Base-by-base conservation (phyloP, 2,888 invertebrate species). In the Choristoneura rosaceana region DNA sequence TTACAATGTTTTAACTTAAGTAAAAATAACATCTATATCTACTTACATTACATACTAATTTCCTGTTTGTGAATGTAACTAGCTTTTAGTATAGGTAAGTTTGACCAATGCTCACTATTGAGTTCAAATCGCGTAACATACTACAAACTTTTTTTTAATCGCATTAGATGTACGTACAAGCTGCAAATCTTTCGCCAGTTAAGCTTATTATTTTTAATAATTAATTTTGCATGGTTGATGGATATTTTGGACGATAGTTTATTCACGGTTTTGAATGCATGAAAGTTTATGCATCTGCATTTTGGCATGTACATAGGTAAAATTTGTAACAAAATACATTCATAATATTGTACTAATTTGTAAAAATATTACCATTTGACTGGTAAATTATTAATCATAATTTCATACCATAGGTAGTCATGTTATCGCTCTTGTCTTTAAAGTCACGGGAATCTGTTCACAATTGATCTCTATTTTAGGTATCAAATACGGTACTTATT, bases 181-280 rank as follows among this genome's bases (percentile, higher is more conserved):
- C 17, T 38, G 10, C 38, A 60, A 17, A 52, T 12, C 9, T 55
- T 25, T 61, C 43, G 61, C 43, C 14, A 17, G 43, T 43, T 17
- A 17, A 41, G 43, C 17, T 61, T 5, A 43, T 34, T 59, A 4
- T 58, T 15, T 63, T 0, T n/a, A 25, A 9, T 8, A 47, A 10
- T 41, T 47, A 47, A 38, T 62, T 43, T 61, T 34, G 70, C 70
- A 71, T 71, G 70, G 59, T 60, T 52, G 65, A 50, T 50, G 59
- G 60, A 47, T 50, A 15, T 43, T 52, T 52, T 59, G 43, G 33
- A 45, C 45, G 43, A 45, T 43, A 15, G n/a, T 33, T 71, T 64
- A 55, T 41, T 67, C 52, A 55, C 15, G 61, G 61, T 43, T 60
- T 4, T 61, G 15, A 34, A 25, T 34, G 64, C 64, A 67, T 62